Evolutionary conservation across 2,888 invertebrate species (phyloP), one percentile per base, ranked within the genome.

Genomic region (Choristoneura rosaceana): DNA sequence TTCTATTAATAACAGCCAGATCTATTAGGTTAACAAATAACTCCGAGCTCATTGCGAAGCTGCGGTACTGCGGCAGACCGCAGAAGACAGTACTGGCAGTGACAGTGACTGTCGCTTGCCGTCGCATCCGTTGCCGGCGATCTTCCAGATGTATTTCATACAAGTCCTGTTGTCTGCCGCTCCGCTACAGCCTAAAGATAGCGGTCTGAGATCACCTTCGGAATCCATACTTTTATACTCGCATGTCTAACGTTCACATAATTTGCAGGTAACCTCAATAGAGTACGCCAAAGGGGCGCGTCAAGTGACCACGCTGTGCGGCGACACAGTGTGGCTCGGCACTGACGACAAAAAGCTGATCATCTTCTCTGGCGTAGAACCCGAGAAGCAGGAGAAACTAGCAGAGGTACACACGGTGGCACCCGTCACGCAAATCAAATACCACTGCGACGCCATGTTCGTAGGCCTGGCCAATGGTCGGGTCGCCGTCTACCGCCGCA

Each of bases 291-390:
- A 97, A 84, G 97, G 97, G 52, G 79, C 94, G 80, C 94, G 87
- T 80, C 93, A 93, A 87, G 91, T 89, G 84, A 91, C 88, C 82
- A 90, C 90, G 63, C 88, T 92, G 78, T 88, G 90, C 79, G 94
- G 94, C 77, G 97, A 97, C 90, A 96, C 97, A 64, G 97, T 99
- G n/a, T 99, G 99, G 98, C 96, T 99, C 95, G 98, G 98, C 69
- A 98, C 98, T 9, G 97, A 97, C 79, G 97, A 97, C 80, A 96
- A 97, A 81, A 97, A 97, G 84, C 95, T 98, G 69, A 95, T 98
- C 68, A 94, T 98, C 74, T 98, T 97, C 88, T 96, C 97, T 41
- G 98, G 97, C 3, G 95, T 96, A n/a, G 98, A 98, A 84, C 97
- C 97, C 0, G 98, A 98, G 86, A 97, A 96, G 81, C 97, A 97